phyloP scores from a whole-genome alignment of 2,888 invertebrate genomes.

The Perdita meconis region DNA sequence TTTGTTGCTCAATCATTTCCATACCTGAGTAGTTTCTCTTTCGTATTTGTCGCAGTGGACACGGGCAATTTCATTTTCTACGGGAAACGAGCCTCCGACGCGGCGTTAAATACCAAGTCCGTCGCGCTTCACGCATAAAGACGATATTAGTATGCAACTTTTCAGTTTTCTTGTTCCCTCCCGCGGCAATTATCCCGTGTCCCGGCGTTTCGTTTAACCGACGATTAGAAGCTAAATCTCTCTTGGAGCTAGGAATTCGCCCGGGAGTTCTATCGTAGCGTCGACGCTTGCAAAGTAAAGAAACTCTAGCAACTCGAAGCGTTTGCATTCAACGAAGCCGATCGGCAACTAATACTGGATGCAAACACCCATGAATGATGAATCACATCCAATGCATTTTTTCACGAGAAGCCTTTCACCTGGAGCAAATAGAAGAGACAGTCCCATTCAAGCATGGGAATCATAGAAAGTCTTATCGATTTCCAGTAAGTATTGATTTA shows the following conservation, averaged over 20 bases:
- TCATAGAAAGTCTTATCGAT: no score
- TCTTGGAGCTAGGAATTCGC: no score
- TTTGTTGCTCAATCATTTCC: constrained; percentile 11
- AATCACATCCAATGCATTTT: constrained; percentile 22
- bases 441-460: no score
- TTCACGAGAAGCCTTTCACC: constrained; percentile 12
- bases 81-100: neutral
- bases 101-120: neutral
- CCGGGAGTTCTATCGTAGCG: no score
- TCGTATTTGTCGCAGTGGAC: neutral
- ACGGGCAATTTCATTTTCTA: constrained; percentile 34
- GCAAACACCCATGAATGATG: constrained; percentile 5
- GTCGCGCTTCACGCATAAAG: constrained; percentile 8
- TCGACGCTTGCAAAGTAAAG: neutral
- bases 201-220: neutral
- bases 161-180: constrained; percentile 17
- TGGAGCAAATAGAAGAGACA: neutral
- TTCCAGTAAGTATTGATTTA: no score
- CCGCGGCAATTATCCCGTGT: neutral
- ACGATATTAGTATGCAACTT: constrained; percentile 23
- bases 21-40: neutral
- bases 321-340: no score
- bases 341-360: no score
- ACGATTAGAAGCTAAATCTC: no score
- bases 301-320: no score